These are phyloP conservation scores for Lindbergichthys nudifrons DNA, from an alignment of 2,797 vertebrate species.

Conservation along the genomic window DNA sequence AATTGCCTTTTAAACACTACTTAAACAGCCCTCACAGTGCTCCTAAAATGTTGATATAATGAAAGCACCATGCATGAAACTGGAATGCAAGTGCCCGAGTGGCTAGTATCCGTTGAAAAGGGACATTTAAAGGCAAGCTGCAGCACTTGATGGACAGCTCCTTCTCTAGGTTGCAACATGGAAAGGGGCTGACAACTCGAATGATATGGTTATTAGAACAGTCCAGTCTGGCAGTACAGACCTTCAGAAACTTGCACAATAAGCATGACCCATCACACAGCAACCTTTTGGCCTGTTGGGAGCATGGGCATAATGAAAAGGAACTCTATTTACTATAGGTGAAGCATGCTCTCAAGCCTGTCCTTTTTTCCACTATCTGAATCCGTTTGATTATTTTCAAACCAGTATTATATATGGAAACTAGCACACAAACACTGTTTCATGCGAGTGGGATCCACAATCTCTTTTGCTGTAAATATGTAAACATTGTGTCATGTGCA, in stretches of 20 bases:
- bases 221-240: constrained; percentile 56
- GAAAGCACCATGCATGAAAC: constrained; percentile 69
- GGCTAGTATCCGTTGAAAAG: constrained; percentile 61
- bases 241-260: constrained; percentile 73
- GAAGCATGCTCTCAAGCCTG: constrained; percentile 15
- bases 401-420: neutral
- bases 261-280: constrained; percentile 70
- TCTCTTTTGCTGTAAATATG: neutral
- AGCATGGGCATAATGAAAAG: constrained; percentile 53
- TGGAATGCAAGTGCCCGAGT: constrained; percentile 60
- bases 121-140: constrained; percentile 52
- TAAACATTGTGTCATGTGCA: constrained; percentile 1
- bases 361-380: constrained; percentile 15
- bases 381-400: constrained; percentile 12
- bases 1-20: constrained; percentile 70
- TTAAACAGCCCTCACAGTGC: constrained; percentile 72
- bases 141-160: constrained; percentile 65
- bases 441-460: constrained; percentile 3
- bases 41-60: constrained; percentile 75
- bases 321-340: constrained; percentile 35
- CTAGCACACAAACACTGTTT: neutral
- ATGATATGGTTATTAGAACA: constrained; percentile 72
- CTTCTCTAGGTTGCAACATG: constrained; percentile 65
- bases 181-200: constrained; percentile 79
- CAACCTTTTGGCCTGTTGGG: constrained; percentile 49